Percentiles rank a stretch among this genome's conserved stretches.
These are phyloP conservation scores for Idaea aversata DNA, from an alignment of 2,888 invertebrate species.

Conservation along the genomic window DNA sequence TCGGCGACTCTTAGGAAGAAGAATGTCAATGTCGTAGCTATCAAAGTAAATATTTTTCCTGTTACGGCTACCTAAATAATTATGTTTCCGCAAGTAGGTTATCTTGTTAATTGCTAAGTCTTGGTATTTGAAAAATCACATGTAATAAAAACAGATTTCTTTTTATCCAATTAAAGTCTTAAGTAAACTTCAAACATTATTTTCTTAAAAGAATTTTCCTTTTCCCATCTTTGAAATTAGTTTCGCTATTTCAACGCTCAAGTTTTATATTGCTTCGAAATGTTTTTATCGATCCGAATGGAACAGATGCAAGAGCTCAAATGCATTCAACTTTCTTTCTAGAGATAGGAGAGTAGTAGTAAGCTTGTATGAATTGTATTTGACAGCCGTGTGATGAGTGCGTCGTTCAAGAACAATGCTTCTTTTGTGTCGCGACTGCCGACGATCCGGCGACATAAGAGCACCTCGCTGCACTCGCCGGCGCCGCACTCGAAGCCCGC, in stretches of 20 bases:
- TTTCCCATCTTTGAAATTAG: neutral
- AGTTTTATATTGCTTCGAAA: constrained; percentile 1
- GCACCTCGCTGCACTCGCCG: constrained; percentile 88
- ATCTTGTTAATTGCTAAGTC: neutral
- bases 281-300: neutral
- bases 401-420: constrained; percentile 95
- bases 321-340: neutral
- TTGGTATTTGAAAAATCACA: neutral
- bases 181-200: neutral
- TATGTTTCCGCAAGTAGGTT: neutral
- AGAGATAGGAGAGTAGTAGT: neutral
- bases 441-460: constrained; percentile 91
- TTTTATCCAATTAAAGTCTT: neutral
- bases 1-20: neutral
- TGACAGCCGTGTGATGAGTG: constrained; percentile 84
- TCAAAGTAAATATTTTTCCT: neutral
- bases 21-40: neutral
- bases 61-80: neutral
- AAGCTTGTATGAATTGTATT: constrained; percentile 34
- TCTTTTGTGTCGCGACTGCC: constrained; percentile 95
- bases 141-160: neutral
- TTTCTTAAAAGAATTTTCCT: neutral
- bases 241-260: neutral
- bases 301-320: neutral
- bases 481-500: constrained; percentile 83